Percentiles rank a stretch among this genome's conserved stretches.
Conservation (phyloP, 2,888 invertebrate genomes). For the Hartigia nigra region DNA sequence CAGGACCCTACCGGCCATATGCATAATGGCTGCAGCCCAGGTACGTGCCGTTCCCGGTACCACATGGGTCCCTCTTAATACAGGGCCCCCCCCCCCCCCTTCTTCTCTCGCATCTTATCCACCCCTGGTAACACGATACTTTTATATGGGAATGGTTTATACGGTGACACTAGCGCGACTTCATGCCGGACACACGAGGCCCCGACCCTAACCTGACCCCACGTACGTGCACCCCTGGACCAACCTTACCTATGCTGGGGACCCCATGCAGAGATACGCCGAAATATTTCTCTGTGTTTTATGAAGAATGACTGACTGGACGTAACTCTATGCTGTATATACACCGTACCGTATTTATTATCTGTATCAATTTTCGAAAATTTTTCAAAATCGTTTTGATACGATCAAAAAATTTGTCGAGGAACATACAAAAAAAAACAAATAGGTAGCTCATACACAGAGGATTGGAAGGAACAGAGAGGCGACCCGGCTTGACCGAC, state of each 20-base stretch:
- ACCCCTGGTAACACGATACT: slow-evolving; percentile 55
- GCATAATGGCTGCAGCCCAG: not conserved
- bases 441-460: not conserved
- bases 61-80: not conserved
- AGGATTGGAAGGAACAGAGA: not conserved
- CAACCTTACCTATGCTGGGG: slow-evolving; percentile 36
- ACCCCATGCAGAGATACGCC: slow-evolving; percentile 57
- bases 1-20: not conserved
- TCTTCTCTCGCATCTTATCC: slow-evolving; percentile 16
- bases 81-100: not conserved
- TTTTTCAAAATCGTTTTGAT: not conserved
- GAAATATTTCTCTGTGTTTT: slow-evolving; percentile 49
- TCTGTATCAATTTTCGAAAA: not conserved
- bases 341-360: not conserved
- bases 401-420: not conserved
- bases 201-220: not conserved
- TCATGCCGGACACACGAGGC: slow-evolving; percentile 48
- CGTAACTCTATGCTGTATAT: not conserved
- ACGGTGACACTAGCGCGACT: slow-evolving; percentile 59
- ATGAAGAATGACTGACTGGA: slow-evolving; percentile 51
- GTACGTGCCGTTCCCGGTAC: not conserved
- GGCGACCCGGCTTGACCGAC: not conserved
- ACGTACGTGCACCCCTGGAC: not conserved
- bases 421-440: not conserved
- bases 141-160: slow-evolving; percentile 60